Evolutionary conservation across 2,113 vertebrate species (phyloP), one percentile per base, ranked within the genome.

Genomic region (Scolopax mira): DNA sequence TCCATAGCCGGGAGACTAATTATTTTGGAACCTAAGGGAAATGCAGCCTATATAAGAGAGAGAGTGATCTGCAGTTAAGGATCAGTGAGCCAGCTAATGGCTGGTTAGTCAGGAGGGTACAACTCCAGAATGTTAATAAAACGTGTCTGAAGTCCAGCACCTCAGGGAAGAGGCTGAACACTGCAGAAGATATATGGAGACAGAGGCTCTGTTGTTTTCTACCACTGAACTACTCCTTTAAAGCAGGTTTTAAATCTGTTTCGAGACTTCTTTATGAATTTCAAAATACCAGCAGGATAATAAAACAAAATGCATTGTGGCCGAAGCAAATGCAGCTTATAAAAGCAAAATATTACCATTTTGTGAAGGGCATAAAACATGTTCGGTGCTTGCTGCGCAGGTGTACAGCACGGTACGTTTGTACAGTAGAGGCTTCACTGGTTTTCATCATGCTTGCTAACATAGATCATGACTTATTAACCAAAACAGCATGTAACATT

Each of bases 1-100:
- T 97, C 96, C 88, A 74, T 96, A 95, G 94, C 96, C 25, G 7
- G 92, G 96, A 97, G 96, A 95, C 94, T 97, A 97, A 97, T 97
- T 97, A 97, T 97, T 97, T 95, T 90, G 92, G 89, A 97, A 97
- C 97, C 94, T 96, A 95, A 94, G 96, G 97, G 96, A 97, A 97
- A 97, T 95, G 90, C 96, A 96, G 96, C 79, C 94, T 95, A 92
- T 95, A 92, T 96, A 96, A 96, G 93, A 95, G 95, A 89, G 95
- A 81, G 94, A 97, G 93, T 92, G 93, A 97, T 97, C 91, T 97
- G 95, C 95, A 96, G 96, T 97, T 97, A 97, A 97, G 96, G 95
- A 97, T 97, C 96, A 97, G 96, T 95, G 96, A 97, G 95, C 96
- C 97, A 97, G 95, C 90, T 97, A 97, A 97, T 97, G 94, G 95